Evolutionary conservation across 1,140 invertebrate genomes (phyloP).

Genomic region (Hesperophylax magnus): DNA sequence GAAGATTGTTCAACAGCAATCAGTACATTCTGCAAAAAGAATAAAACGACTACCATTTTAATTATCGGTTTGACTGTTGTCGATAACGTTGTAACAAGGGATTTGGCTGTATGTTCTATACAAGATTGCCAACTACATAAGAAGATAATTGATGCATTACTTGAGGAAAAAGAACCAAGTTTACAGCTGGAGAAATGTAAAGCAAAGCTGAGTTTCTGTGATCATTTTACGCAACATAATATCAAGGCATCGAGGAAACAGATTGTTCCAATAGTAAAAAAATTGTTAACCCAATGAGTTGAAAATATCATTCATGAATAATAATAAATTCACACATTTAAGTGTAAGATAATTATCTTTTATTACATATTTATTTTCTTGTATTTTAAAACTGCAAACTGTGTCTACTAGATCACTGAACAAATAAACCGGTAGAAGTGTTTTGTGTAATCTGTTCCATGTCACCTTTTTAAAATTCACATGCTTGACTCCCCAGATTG

Average conservation of each 20-base stretch:
- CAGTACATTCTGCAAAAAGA: constrained; percentile 65
- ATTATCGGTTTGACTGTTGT: constrained; percentile 71
- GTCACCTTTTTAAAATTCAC: too few species aligned
- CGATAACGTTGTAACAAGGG: constrained; percentile 64
- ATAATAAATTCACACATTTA: not conserved
- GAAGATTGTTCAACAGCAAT: constrained; percentile 55
- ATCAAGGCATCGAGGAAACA: constrained; percentile 74
- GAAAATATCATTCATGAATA: not conserved
- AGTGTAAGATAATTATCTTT: too few species aligned
- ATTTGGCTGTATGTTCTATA: constrained; percentile 69
- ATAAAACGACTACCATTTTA: constrained; percentile 63
- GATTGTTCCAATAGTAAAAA: constrained; percentile 73
- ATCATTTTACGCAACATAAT: constrained; percentile 70
- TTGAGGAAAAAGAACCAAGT: not conserved
- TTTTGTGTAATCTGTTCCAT: too few species aligned
- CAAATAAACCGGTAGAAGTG: too few species aligned
- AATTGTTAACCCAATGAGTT: not conserved
- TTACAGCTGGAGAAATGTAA: not conserved
- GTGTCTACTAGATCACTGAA: too few species aligned
- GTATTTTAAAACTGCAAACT: too few species aligned
- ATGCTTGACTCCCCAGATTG: too few species aligned
- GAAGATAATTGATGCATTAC: constrained; percentile 33
- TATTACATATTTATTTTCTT: too few species aligned
- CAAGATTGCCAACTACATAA: constrained; percentile 50
- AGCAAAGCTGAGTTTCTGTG: constrained; percentile 44